These are phyloP conservation scores for Sarcophaga variegata DNA, from an alignment of 2,888 invertebrate species.

Conservation along the genomic window DNA sequence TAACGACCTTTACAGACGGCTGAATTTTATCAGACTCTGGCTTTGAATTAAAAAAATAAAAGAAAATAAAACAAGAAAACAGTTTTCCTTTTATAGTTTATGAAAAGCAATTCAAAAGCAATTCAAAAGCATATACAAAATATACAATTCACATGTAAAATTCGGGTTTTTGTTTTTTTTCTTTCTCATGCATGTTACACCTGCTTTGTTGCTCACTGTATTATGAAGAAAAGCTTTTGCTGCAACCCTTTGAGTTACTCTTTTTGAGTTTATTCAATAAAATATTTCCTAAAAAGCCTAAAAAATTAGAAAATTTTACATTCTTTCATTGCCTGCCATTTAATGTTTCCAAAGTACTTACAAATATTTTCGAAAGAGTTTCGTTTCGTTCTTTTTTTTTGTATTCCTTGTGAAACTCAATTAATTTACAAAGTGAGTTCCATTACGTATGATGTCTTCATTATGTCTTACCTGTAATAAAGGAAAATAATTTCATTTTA, in stretches of 20 bases:
- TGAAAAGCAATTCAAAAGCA: too few relatives aligned
- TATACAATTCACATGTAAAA: too few relatives aligned
- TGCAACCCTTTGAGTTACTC: background rate
- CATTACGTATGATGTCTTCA: background rate
- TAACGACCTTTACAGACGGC: too few relatives aligned
- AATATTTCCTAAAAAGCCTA: background rate
- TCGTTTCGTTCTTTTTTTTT: too few relatives aligned
- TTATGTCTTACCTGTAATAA: conserved; percentile 41
- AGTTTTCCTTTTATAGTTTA: too few relatives aligned
- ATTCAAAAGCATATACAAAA: too few relatives aligned
- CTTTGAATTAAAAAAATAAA: too few relatives aligned
- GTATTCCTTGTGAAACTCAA: background rate
- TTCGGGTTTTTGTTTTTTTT: too few relatives aligned
- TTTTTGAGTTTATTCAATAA: background rate
- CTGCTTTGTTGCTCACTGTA: background rate
- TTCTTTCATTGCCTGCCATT: background rate
- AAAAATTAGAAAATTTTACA: background rate
- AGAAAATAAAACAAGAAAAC: too few relatives aligned
- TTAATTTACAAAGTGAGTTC: background rate
- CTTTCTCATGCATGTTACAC: background rate
- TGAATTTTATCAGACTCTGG: too few relatives aligned
- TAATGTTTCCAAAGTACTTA: background rate
- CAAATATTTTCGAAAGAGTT: background rate
- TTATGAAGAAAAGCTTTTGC: background rate
- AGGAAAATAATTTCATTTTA: background rate